phyloP scores from a whole-genome alignment of 2,888 invertebrate genomes.

The Hydrotaea cyrtoneurina region DNA sequence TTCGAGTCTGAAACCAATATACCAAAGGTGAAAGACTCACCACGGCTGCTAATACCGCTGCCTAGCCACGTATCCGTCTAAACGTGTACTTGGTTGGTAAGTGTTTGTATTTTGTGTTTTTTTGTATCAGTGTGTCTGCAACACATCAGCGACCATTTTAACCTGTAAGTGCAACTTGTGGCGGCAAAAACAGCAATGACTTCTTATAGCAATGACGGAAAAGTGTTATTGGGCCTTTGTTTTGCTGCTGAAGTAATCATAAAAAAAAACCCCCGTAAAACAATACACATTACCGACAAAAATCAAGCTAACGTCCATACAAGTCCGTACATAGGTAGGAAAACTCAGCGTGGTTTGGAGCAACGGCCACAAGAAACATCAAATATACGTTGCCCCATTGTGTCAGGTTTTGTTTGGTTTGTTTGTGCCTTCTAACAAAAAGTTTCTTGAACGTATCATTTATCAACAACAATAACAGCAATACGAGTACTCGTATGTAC shows the following conservation, averaged over 20 bases:
- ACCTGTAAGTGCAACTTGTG: slow-evolving; percentile 35
- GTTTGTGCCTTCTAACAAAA: slow-evolving; percentile 5
- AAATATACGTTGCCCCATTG: slow-evolving; percentile 20
- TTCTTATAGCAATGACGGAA: slow-evolving; percentile 51
- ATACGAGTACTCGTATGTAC: not conserved
- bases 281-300: slow-evolving; percentile 27
- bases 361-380: too few species aligned
- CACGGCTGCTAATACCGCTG: not conserved
- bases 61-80: not conserved
- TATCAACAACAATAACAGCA: slow-evolving; percentile 40
- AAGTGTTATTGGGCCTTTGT: slow-evolving; percentile 43
- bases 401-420: slow-evolving; percentile 37
- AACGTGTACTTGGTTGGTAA: not conserved
- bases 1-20: not conserved
- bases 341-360: too few species aligned
- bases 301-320: slow-evolving; percentile 45
- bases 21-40: slow-evolving; percentile 18
- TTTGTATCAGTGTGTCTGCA: not conserved
- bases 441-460: slow-evolving; percentile 36
- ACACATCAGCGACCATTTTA: slow-evolving; percentile 5
- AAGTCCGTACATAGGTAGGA: slow-evolving; percentile 17
- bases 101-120: not conserved
- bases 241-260: slow-evolving; percentile 32
- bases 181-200: slow-evolving; percentile 43
- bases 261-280: slow-evolving; percentile 32